phyloP scores from a whole-genome alignment of 2,113 vertebrate genomes.

The Apodemus speciosus region DNA sequence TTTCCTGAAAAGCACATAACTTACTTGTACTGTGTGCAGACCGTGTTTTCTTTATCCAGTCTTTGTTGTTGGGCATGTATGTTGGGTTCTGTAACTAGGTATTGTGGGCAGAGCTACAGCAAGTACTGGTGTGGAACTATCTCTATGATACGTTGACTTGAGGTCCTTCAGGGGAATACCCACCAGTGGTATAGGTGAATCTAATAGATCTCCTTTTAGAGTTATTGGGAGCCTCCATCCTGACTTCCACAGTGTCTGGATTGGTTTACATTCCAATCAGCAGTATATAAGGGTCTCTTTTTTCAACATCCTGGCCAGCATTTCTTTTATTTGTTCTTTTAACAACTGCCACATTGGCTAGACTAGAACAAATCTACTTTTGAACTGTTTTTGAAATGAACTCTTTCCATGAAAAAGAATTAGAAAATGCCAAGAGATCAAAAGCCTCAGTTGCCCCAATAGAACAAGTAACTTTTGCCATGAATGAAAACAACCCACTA shows the following conservation, averaged over 20 bases:
- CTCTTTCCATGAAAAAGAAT: conserved; percentile 31
- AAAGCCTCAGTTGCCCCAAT: not conserved
- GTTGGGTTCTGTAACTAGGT: not conserved
- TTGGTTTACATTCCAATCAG: not conserved
- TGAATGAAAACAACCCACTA: conserved; percentile 23
- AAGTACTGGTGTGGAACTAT: not conserved
- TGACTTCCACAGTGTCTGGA: not conserved
- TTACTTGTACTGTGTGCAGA: not conserved
- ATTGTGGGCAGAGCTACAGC: not conserved
- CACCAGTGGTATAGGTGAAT: not conserved
- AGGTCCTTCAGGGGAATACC: not conserved
- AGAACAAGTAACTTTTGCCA: not conserved
- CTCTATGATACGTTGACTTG: not conserved
- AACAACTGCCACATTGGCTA: not conserved
- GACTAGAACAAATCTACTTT: not conserved
- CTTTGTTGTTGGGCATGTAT: not conserved
- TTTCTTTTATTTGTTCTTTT: not conserved
- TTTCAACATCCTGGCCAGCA: not conserved
- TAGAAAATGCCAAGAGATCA: conserved; percentile 51
- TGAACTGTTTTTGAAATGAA: not conserved
- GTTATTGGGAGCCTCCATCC: no score
- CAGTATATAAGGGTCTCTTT: not conserved
- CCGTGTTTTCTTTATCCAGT: not conserved
- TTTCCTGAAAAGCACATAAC: not conserved
- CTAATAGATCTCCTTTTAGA: not conserved